A percentile compares a stretch with the other conserved stretches of the same genome.
These are phyloP conservation scores for Gymnoscopelus microlampas DNA, from an alignment of 2,797 vertebrate species.

Conservation along the genomic window DNA sequence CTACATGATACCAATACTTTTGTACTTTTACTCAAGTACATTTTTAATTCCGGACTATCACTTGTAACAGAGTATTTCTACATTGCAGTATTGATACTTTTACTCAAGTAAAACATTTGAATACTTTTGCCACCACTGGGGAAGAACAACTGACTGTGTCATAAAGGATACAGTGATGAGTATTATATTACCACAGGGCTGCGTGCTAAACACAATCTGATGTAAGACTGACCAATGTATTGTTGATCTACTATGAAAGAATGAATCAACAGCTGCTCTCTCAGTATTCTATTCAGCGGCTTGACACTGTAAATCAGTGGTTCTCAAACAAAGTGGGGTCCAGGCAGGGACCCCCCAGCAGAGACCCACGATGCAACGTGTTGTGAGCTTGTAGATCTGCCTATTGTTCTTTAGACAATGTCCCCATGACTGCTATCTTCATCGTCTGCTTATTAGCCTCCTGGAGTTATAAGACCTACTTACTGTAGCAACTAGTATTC, in stretches of 20 bases:
- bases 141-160: too few relatives aligned
- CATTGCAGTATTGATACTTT: too few relatives aligned
- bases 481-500: slow-evolving; percentile 30
- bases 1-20: too few relatives aligned
- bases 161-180: too few relatives aligned
- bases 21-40: too few relatives aligned
- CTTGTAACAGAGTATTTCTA: too few relatives aligned
- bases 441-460: slow-evolving; percentile 34
- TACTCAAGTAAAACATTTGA: too few relatives aligned
- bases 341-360: slow-evolving; percentile 17
- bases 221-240: neutral
- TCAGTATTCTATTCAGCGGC: slow-evolving; percentile 6
- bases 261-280: slow-evolving; percentile 6
- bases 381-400: slow-evolving; percentile 39
- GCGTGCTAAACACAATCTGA: too few relatives aligned
- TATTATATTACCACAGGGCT: too few relatives aligned
- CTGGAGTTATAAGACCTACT: slow-evolving; percentile 50
- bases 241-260: slow-evolving; percentile 19
- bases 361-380: slow-evolving; percentile 37
- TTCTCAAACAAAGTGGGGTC: slow-evolving; percentile 1
- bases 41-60: too few relatives aligned
- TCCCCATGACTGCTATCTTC: slow-evolving; percentile 25
- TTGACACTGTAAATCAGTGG: slow-evolving; percentile 18
- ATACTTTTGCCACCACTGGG: too few relatives aligned
- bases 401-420: slow-evolving; percentile 31